Evolutionary conservation across 2,888 invertebrate genomes (phyloP).

Genomic region (Tetrapedia diversipes): DNA sequence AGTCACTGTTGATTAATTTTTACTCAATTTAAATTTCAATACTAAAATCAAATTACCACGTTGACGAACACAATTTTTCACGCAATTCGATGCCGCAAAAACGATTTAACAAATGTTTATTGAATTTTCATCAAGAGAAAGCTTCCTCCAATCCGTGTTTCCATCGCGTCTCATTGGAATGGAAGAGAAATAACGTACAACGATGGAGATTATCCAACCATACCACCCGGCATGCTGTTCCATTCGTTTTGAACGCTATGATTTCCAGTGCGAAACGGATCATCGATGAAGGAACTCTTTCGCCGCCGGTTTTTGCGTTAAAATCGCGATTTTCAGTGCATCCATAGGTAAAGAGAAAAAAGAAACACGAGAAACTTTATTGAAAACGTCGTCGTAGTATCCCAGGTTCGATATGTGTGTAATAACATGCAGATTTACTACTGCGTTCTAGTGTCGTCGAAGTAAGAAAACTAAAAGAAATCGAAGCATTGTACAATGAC

Average conservation of each 20-base stretch:
- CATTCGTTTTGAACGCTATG: background rate
- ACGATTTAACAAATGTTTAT: no score
- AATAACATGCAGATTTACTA: constrained; percentile 32
- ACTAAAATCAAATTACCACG: background rate
- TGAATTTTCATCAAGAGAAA: constrained; percentile 4
- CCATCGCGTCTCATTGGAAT: background rate
- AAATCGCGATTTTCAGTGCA: constrained; percentile 21
- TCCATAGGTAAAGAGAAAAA: constrained; percentile 2
- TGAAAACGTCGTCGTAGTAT: constrained; percentile 37
- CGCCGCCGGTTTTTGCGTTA: constrained; percentile 1
- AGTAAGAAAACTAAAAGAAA: constrained; percentile 21
- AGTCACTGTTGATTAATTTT: background rate
- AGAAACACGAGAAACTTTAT: constrained; percentile 11
- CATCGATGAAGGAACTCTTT: constrained; percentile 45
- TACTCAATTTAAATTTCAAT: background rate
- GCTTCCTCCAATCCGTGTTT: constrained; percentile 8
- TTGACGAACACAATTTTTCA: no score
- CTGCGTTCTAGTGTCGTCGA: constrained; percentile 42
- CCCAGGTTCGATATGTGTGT: constrained; percentile 46
- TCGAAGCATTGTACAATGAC: constrained; percentile 12
- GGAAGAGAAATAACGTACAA: constrained; percentile 4
- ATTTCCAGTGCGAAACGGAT: constrained; percentile 4
- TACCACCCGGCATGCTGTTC: background rate
- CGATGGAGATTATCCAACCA: constrained; percentile 12
- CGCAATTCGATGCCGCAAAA: no score